Evolutionary conservation across 2,113 vertebrate species (phyloP), one percentile per base, ranked within the genome.

Genomic region (Catagonus wagneri): DNA sequence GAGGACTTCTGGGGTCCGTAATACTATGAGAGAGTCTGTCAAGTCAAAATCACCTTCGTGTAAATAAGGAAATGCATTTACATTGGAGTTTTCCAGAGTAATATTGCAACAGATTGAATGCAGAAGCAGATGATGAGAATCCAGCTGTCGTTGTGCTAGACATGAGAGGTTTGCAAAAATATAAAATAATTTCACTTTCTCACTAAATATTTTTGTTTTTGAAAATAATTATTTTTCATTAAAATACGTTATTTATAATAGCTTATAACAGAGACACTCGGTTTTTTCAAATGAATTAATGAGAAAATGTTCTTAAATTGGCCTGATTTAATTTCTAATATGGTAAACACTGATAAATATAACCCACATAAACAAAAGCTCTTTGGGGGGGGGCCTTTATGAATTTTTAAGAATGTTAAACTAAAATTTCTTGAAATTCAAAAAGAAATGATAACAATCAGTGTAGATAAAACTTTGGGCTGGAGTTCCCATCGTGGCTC

Each of bases 171-270:
- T 75, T 75, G 13, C 9, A 74, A 88, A 93, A 96, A 78, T 65
- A 71, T 39, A 81, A 80, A 72, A 76, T 80, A 92, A 72, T 56
- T 52, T 27, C 22, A 93, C 14, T 72, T 91, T 90, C n/a, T 88
- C 44, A 83, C 29, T 68, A 90, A 92, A 76, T 93, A 79, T 15
- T 95, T 89, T 79, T 95, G n/a, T 66, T 88, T 32, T 66, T 19
- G 14, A 85, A 69, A 84, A 79, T 23, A 71, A 32, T 39, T 75
- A 68, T 74, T 85, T 95, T 92, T 75, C 60, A 89, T 92, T 78
- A 75, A 89, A 90, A 83, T 83, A 60, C 63, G 75, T 76, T 95
- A 71, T 32, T 94, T 75, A 80, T 76, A 2, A 72, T 65, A 78
- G 10, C 3, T 76, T 90, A 3, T 52, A 83, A 60, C 78, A 17